Evolutionary conservation across 2,797 vertebrate genomes (phyloP).

Genomic region (Cossypha polioptera): DNA sequence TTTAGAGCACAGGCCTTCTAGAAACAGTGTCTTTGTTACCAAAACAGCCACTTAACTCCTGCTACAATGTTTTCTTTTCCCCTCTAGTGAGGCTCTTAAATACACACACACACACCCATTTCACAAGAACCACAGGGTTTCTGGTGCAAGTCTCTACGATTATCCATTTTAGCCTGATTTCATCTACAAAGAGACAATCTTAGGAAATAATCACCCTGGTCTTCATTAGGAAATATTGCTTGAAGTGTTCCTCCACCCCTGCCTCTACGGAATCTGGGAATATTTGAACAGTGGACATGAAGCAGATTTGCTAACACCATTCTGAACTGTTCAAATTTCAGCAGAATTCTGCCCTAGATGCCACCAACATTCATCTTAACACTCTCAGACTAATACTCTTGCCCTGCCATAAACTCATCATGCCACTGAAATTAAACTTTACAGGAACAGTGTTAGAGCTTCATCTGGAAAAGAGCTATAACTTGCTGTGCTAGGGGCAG

Average conservation of each 20-base stretch:
- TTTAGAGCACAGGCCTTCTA: background rate
- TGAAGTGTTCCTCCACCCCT: background rate
- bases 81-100: background rate
- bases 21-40: background rate
- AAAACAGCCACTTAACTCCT: background rate
- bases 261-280: background rate
- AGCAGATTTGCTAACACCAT: background rate
- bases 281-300: background rate
- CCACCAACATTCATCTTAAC: background rate
- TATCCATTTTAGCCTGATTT: background rate
- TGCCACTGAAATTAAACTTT: background rate
- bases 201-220: background rate
- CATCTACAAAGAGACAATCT: background rate
- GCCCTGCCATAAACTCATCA: background rate
- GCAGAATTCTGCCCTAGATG: background rate
- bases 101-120: background rate
- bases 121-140: background rate
- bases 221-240: background rate
- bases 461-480: background rate
- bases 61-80: background rate
- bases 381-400: background rate
- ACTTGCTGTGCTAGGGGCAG: background rate
- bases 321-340: background rate
- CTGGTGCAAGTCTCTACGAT: background rate
- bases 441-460: background rate